Evolutionary conservation across 2,113 vertebrate species (phyloP), one percentile per base, ranked within the genome.

Genomic region (Formicarius rufipectus): DNA sequence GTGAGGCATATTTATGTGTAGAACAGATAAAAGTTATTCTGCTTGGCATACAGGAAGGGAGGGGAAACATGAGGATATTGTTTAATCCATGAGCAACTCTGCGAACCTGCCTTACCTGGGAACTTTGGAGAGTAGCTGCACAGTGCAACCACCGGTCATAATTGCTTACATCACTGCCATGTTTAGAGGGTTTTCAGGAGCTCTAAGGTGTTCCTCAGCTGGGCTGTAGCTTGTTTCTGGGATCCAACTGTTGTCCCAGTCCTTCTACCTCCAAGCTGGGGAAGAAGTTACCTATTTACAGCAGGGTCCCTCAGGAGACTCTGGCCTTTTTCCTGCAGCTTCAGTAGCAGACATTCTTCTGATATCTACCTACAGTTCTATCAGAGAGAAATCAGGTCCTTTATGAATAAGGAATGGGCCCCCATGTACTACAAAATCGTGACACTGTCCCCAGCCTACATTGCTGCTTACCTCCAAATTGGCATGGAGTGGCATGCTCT

Each of bases 21-120:
- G 22, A 76, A 45, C 19, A 75, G 47, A 39, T 79, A 83, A 88
- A 89, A 50, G 30, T 80, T 58, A 53, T 76, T 88, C 50, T 77
- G 37, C 35, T 64, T 59, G 55, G 18, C 52, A 94, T 10, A 86
- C 72, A 89, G 89, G 83, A 97, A 95, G 86, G 88, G 68, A 84
- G 76, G 76, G 42, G 47, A 80, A 78, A 21, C 0, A 1, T 24
- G 11, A 49, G 8, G 50, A 59, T 25, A 8, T n/a, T 72, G n/a
- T 85, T 91, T 90, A 90, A 80, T 15, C 23, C 2, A 0, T 52
- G 30, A 44, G 50, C 21, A 84, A 14, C 42, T 67, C 31, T 9
- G 2, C 64, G 37, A 82, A 69, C 62, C 53, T 72, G 25, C 23
- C 45, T 77, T 35, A 53, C 37, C 45, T 39, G 21, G 45, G 47